phyloP scores from a whole-genome alignment of 2,888 invertebrate genomes.

The Chymomyza caudatula region DNA sequence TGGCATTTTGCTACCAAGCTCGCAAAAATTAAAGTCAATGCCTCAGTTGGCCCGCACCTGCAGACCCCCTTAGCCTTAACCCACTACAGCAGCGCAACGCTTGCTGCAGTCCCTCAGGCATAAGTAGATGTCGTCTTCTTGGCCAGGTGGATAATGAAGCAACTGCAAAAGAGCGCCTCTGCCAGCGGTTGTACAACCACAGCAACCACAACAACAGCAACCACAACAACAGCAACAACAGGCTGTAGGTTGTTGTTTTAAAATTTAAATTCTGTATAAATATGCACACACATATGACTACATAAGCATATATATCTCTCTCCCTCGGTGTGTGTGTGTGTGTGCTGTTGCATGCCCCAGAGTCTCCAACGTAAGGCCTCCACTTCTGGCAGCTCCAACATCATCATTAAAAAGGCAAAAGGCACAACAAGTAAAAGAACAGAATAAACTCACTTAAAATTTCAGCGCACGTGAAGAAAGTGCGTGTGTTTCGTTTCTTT shows the following conservation, averaged over 20 bases:
- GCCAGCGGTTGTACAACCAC: neutral
- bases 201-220: conserved; percentile 14
- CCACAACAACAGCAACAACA: conserved; percentile 18
- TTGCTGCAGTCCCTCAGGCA: neutral
- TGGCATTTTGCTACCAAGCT: conserved; percentile 59
- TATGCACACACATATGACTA: conserved; percentile 43
- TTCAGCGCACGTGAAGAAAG: conserved; percentile 58
- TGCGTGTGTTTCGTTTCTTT: conserved; percentile 20
- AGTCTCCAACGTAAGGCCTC: conserved; percentile 42
- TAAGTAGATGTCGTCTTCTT: conserved; percentile 5
- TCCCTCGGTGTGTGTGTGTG: conserved; percentile 18
- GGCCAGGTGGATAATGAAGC: conserved; percentile 53
- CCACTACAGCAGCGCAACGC: neutral
- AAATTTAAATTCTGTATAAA: conserved; percentile 71
- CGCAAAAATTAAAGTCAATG: neutral
- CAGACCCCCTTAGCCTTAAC: neutral
- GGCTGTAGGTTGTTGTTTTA: conserved; percentile 63
- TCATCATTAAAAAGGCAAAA: conserved; percentile 69
- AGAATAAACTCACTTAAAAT: conserved; percentile 67
- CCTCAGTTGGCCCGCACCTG: conserved; percentile 18
- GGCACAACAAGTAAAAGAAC: conserved; percentile 35
- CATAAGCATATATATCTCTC: conserved; percentile 2
- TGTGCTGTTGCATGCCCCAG: conserved; percentile 61
- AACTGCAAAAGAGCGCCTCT: conserved; percentile 34
- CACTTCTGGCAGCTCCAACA: conserved; percentile 16